Evolutionary conservation across 1,140 invertebrate species (phyloP), one percentile per base, ranked within the genome.

Genomic region (Venustaconcha ellipsiformis): DNA sequence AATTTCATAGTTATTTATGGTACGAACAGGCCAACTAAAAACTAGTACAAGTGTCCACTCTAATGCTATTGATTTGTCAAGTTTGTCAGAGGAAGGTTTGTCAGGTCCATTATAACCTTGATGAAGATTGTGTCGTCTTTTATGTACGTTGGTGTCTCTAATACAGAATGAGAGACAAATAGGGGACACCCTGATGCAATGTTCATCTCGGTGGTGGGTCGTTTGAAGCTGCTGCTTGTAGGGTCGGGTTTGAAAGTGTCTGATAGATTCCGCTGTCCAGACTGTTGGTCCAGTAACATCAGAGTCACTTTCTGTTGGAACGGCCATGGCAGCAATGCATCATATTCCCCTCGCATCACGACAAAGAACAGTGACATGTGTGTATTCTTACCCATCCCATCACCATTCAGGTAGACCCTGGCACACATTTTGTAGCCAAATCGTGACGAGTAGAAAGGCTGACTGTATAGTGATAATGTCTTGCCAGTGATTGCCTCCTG

Each of bases 391-490:
- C 87, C 88, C 63, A 82, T 83, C 1, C 88, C 88, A 70, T 89
- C 88, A 20, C 88, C 88, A 70, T 88, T 88, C 20, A 87, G 75
- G 72, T 88, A 89, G 14, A 75, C 81, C 15, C 87, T 60, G 3
- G 82, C 83, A 81, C 88, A 86, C 86, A 88, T 87, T 74, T 87
- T 88, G 80, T 90, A 90, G 1, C 89, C 87, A 75, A 80, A 86
- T 26, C 83, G 73, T 68, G 78, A 77, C 1, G 85, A 85, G 73
- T 88, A 89, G 76, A 90, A 89, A 14, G 88, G 88, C 72, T 87
- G 86, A 30, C 85, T 87, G 76, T 88, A 89, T 18, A 88, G 67
- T 1, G 85, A 87, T 14, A 83, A 62, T 6, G 81, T 85, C 48
- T 80, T 78, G 17, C 86, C 85, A 23, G 70, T 77, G 5, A 82